Base-by-base conservation (phyloP, 2,797 vertebrate genomes). In the Podarcis lilfordi region DNA sequence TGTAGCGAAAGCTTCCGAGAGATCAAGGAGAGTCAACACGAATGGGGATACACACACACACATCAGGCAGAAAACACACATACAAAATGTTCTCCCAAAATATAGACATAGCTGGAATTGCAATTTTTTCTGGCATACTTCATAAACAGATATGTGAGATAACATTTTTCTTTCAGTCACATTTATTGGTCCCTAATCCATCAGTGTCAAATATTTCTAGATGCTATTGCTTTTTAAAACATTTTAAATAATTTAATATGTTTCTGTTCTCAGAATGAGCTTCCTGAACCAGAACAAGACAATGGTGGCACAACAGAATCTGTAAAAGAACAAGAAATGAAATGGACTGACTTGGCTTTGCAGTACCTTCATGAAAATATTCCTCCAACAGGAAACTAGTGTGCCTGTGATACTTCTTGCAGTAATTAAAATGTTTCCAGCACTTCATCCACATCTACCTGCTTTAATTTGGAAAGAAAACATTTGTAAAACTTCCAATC, bases 301-400 rank as follows among this genome's bases (percentile, higher is more conserved):
- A 99, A 99, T 0, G 98, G 99, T 0, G 98, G 99, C 92, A 97
- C 98, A 71, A 99, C 98, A 0, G 99, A 99, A 93, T 99, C 99
- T 0, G 98, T 99, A 86, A 99, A 99, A 91, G 99, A 99, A 85
- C 99, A 99, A 94, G 99, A 99, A 95, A 99, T 99, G 99, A 99
- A 99, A 96, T 99, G 99, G 99, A 98, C 98, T 1, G 99, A 99
- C 95, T 94, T 99, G 80, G 98, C 98, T 74, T 96, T 99, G 74
- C 98, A 99, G 92, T 99, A 98, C 93, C 98, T 99, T 81, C 98
- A 99, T 21, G 98, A 99, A 96, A 99, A 99, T 0, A 97, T 98
- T 3, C 98, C 98, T 0, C 97, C 96, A 82, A 94, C 97, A 0
- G 98, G 98, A 89, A 99, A 96, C 94, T 99, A 96, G 91, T 15